A percentile compares a stretch with the other conserved stretches of the same genome.
Conservation (phyloP, 2,888 invertebrate species). For the Ophion obscuratus region DNA sequence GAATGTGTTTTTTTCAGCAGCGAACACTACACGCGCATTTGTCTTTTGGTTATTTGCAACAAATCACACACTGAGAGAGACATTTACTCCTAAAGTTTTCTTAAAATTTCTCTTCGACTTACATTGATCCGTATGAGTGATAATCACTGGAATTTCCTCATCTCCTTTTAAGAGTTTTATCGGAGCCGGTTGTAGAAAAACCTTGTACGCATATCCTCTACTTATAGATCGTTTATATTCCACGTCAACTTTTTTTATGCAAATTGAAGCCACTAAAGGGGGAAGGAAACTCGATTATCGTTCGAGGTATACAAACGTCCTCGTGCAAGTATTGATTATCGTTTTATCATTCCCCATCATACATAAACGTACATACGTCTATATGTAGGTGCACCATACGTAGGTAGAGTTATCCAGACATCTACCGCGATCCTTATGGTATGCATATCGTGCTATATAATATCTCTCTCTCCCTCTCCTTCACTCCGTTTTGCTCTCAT, state of each 20-base stretch:
- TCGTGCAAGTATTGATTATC: not conserved
- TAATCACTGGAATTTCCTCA: not conserved
- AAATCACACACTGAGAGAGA: not conserved
- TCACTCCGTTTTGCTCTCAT: not conserved
- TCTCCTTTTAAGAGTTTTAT: not conserved
- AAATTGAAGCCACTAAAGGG: slow-evolving; percentile 15
- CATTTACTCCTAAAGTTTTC: not conserved
- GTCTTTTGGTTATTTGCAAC: not conserved
- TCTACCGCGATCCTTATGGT: slow-evolving; percentile 31
- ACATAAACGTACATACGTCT: not conserved
- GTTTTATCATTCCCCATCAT: not conserved
- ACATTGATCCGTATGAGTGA: not conserved
- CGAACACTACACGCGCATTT: not conserved
- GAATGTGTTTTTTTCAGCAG: not conserved
- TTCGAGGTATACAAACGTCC: not conserved
- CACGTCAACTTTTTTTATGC: slow-evolving; percentile 28
- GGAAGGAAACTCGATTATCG: not conserved
- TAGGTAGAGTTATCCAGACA: not conserved
- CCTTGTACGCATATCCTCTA: not conserved
- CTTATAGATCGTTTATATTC: not conserved
- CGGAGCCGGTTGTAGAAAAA: not conserved
- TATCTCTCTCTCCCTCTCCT: slow-evolving; percentile 19
- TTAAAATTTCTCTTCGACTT: not conserved
- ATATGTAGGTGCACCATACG: not conserved
- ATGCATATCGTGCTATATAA: slow-evolving; percentile 33